Percentiles rank a stretch among this genome's conserved stretches.
Evolutionary conservation across 2,113 vertebrate species (phyloP).

Genomic region (Psittacus erithacus): DNA sequence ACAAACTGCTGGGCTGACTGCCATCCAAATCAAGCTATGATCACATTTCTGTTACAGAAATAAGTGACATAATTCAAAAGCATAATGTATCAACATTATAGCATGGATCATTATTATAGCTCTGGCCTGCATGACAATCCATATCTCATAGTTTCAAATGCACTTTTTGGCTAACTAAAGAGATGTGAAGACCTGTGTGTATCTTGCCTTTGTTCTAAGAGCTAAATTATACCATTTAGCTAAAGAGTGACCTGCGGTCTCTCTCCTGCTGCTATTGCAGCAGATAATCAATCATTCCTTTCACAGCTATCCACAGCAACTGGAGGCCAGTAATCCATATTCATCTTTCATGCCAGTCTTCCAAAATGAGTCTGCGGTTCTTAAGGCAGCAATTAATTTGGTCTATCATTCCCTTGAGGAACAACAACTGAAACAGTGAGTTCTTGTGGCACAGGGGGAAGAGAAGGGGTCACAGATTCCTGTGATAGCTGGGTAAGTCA

Average conservation of each 20-base stretch:
- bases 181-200: not conserved
- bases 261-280: conserved; percentile 26
- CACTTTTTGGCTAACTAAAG: not conserved
- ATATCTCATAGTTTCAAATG: not conserved
- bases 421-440: not conserved
- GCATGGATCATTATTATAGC: not conserved
- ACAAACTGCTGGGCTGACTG: not conserved
- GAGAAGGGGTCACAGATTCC: not conserved
- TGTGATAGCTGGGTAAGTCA: not conserved
- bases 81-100: not conserved
- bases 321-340: conserved; percentile 24
- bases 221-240: conserved; percentile 1
- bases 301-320: not conserved
- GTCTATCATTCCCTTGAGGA: not conserved
- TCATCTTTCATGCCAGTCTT: not conserved
- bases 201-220: not conserved
- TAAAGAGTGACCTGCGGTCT: not conserved
- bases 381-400: not conserved
- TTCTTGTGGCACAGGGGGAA: not conserved
- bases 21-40: not conserved
- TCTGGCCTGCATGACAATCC: not conserved
- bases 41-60: not conserved
- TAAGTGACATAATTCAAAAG: not conserved
- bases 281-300: conserved; percentile 30
- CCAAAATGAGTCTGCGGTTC: not conserved